Evolutionary conservation across 2,797 vertebrate species (phyloP).

Genomic region (Carcharodon carcharias): DNA sequence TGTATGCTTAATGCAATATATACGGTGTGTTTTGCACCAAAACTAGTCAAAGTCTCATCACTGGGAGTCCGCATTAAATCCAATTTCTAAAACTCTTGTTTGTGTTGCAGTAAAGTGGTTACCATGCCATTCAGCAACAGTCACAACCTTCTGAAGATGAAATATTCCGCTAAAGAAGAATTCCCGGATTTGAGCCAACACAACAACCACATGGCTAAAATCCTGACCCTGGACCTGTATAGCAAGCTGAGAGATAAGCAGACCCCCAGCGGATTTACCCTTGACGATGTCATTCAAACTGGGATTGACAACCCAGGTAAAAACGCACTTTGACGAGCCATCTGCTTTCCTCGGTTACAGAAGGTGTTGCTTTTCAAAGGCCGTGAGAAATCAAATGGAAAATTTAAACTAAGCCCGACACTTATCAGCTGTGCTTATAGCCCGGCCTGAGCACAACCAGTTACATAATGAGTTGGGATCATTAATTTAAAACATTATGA

Average conservation of each 20-base stretch:
- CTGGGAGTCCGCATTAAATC: not conserved
- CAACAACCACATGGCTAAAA: slow-evolving; percentile 93
- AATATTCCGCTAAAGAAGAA: slow-evolving; percentile 63
- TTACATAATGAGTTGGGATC: too few species aligned
- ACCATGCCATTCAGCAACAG: slow-evolving; percentile 93
- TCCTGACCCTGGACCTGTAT: slow-evolving; percentile 77
- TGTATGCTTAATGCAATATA: too few species aligned
- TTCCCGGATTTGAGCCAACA: slow-evolving; percentile 81
- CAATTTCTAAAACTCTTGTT: not conserved
- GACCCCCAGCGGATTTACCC: slow-evolving; percentile 80
- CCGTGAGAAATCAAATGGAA: not conserved
- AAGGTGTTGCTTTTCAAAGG: slow-evolving; percentile 48
- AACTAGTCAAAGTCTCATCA: not conserved
- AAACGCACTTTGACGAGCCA: slow-evolving; percentile 1
- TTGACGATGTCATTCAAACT: slow-evolving; percentile 92
- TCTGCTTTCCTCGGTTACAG: slow-evolving; percentile 52
- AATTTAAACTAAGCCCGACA: not conserved
- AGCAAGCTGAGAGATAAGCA: slow-evolving; percentile 68
- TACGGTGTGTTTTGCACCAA: not conserved
- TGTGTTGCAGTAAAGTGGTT: slow-evolving; percentile 53
- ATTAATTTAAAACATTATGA: not conserved
- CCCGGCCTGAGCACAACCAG: not conserved
- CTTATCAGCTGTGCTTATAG: not conserved
- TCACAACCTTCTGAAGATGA: slow-evolving; percentile 83
- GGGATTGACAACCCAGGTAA: slow-evolving; percentile 95